Conservation (phyloP, 2,797 vertebrate species). For the Rhadinocentrus ornatus region DNA sequence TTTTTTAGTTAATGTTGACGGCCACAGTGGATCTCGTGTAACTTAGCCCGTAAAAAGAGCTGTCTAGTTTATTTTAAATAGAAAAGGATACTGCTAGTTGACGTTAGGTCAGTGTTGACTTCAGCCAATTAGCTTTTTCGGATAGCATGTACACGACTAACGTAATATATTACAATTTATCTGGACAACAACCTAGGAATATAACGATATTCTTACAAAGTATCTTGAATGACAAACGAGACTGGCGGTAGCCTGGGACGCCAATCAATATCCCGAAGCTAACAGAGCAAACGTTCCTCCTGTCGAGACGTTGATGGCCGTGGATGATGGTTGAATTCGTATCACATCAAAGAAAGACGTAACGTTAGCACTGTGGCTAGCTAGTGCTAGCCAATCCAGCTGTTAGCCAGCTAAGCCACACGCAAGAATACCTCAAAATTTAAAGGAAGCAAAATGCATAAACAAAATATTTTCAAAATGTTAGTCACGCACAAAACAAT, state of each 20-base stretch:
- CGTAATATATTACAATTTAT: constrained; percentile 64
- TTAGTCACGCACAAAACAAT: constrained; percentile 12
- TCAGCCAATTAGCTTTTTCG: constrained; percentile 59
- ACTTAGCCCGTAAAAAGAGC: constrained; percentile 6
- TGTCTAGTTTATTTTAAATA: constrained; percentile 27
- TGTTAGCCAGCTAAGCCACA: constrained; percentile 64
- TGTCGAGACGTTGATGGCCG: constrained; percentile 59
- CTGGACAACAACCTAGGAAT: constrained; percentile 53
- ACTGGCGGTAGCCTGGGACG: neutral
- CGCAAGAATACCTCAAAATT: constrained; percentile 33
- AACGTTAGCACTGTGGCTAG: constrained; percentile 70
- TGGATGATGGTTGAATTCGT: constrained; percentile 67
- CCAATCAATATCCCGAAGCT: constrained; percentile 8
- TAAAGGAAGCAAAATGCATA: constrained; percentile 29
- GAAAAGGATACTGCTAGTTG: constrained; percentile 31
- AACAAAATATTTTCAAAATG: constrained; percentile 4
- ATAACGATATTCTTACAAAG: constrained; percentile 53
- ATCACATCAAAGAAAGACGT: constrained; percentile 81
- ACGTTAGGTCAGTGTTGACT: constrained; percentile 51
- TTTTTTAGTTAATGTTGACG: constrained; percentile 5
- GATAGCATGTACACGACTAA: constrained; percentile 65
- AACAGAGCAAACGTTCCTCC: constrained; percentile 1
- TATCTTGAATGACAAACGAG: constrained; percentile 2
- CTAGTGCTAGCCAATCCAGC: constrained; percentile 62
- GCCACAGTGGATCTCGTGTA: constrained; percentile 6